Evolutionary conservation across 2,113 vertebrate species (phyloP), one percentile per base, ranked within the genome.

Genomic region (Taurulus bubalis): DNA sequence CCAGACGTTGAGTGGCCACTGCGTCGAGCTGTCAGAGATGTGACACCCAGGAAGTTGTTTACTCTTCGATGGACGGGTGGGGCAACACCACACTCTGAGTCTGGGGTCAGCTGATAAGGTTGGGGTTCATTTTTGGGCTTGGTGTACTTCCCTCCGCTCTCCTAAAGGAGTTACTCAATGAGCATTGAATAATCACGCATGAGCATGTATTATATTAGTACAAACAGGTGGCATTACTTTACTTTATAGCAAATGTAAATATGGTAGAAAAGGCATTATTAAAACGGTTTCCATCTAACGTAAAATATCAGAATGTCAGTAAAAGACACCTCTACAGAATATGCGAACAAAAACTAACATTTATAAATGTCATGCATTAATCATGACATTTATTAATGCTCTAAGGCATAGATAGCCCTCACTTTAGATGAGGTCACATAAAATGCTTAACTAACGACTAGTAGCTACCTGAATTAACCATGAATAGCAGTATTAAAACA

Each of bases 61-160:
- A 67, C 82, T 64, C 85, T 75, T 83, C 85, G 90, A 49, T 75
- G 80, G n/a, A 56, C 72, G 79, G 62, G 80, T 66, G 79, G 53
- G 71, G 51, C 56, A 70, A 70, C 45, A n/a, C 71, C 47, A 77
- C 45, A 32, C 67, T 79, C 80, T 72, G 40, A 56, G 82, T 71
- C 90, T 95, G 94, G 51, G 63, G 32, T 79, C 65, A 76, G 77
- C 82, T 91, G 94, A 95, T 95, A 94, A 94, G 87, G 86, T 68
- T 79, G 71, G 63, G 77, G 80, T 71, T 42, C 18, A 40, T 65
- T 26, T 45, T 85, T 82, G 77, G 55, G 42, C 18, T 53, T 20
- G 24, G 28, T 51, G 24, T 40, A 56, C 26, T 47, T 68, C 40
- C 15, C 20, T 74, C 49, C 55, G 22, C 62, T 34, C 67, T 70